These are phyloP conservation scores for Clamator glandarius DNA, from an alignment of 2,797 vertebrate genomes.

Conservation along the genomic window DNA sequence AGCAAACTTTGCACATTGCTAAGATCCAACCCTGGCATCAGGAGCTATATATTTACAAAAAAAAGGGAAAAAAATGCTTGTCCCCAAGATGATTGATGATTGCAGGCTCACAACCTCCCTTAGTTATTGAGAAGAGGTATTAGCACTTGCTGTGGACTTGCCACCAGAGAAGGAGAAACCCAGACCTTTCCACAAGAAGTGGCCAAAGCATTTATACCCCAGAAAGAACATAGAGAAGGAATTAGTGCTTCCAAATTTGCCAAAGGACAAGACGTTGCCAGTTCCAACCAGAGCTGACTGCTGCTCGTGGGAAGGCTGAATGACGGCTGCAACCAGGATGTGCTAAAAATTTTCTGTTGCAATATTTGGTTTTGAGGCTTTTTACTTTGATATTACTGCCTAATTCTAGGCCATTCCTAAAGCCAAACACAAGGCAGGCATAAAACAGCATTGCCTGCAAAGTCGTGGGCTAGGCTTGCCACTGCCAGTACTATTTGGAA, in stretches of 20 bases:
- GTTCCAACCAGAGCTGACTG: background rate
- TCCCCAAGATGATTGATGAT: background rate
- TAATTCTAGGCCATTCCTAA: background rate
- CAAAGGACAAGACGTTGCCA: background rate
- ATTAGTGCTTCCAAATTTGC: background rate
- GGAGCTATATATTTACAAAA: rapidly evolving
- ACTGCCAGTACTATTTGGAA: background rate
- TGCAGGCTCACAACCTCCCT: background rate
- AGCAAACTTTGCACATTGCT: background rate
- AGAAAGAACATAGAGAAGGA: background rate
- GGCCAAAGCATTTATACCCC: background rate
- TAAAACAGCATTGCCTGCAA: background rate
- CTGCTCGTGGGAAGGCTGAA: background rate
- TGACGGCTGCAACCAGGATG: background rate
- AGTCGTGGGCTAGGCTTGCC: background rate
- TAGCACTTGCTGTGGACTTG: background rate
- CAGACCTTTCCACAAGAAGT: background rate
- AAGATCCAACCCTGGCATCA: background rate
- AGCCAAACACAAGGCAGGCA: background rate
- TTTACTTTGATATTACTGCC: background rate
- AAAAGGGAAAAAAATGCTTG: background rate
- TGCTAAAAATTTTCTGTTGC: background rate
- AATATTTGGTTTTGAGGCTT: background rate
- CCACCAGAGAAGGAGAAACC: background rate
- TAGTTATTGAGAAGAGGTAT: background rate